Conservation (phyloP, 37 sponge, comb jelly and placozoan genomes). For the Oopsacas minuta region DNA sequence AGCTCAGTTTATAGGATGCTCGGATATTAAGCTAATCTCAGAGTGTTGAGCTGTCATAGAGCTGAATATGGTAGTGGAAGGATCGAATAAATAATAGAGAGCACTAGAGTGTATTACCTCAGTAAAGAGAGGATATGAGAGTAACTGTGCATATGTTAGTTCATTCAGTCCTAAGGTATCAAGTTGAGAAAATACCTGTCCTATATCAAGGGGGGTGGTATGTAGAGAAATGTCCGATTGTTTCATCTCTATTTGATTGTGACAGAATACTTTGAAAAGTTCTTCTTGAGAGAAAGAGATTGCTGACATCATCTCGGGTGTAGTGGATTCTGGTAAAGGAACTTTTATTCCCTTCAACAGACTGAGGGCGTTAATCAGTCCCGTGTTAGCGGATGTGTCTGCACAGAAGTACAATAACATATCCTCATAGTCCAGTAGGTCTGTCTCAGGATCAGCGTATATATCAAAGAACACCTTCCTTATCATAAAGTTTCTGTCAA, state of each 20-base stretch:
- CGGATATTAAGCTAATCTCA: not conserved
- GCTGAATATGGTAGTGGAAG: not conserved
- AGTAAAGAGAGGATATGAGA: not conserved
- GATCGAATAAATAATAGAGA: not conserved
- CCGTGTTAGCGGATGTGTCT: not conserved
- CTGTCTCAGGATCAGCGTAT: not conserved
- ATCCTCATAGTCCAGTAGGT: constrained; percentile 9
- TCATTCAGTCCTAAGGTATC: not conserved
- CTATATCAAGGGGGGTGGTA: not conserved
- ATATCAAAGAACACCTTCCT: not conserved
- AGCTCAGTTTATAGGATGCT: not conserved
- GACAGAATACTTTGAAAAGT: not conserved
- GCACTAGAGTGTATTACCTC: not conserved
- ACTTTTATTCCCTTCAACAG: not conserved
- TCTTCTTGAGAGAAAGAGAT: not conserved
- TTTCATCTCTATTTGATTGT: not conserved
- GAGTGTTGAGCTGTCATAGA: not conserved
- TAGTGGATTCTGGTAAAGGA: not conserved
- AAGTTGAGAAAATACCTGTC: not conserved
- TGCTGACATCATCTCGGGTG: not conserved
- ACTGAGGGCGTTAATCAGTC: not conserved
- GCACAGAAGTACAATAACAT: constrained; percentile 11
- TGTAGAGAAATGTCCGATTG: not conserved
- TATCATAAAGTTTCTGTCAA: not conserved
- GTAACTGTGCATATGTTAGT: not conserved